Conservation (phyloP, 2,113 vertebrate species). For the Pholis gunnellus region DNA sequence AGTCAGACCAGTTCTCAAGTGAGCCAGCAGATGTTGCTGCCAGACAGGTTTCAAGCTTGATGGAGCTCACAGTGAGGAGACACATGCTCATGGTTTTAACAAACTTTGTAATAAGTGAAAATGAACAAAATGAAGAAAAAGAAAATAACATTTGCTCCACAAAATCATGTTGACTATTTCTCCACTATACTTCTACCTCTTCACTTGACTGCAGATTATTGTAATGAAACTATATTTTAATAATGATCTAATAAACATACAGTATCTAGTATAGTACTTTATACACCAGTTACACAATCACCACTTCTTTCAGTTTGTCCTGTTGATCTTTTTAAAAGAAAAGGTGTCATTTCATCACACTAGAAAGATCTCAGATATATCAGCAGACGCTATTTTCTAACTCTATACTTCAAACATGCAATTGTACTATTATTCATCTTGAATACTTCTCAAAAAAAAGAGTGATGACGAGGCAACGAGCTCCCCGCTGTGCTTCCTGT, state of each 20-base stretch:
- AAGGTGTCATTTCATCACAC: background rate
- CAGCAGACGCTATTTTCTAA: background rate
- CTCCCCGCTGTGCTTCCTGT: background rate
- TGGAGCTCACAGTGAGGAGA: background rate
- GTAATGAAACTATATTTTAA: background rate
- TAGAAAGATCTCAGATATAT: too few relatives aligned
- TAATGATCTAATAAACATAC: background rate
- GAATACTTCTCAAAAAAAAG: background rate
- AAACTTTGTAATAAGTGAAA: background rate
- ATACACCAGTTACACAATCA: background rate
- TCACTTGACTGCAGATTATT: background rate
- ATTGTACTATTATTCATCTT: background rate
- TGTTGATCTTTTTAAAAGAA: background rate
- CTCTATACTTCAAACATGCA: background rate
- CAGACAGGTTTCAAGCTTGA: background rate
- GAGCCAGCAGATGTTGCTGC: slow-evolving; percentile 51
- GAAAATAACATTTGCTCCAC: background rate
- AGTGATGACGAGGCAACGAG: background rate
- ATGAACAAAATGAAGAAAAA: background rate
- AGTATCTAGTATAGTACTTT: background rate
- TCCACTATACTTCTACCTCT: background rate
- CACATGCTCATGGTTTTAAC: background rate
- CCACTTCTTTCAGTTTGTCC: background rate
- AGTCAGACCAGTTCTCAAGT: background rate
- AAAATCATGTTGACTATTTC: background rate